These are phyloP conservation scores for Drosophila putrida DNA, from an alignment of 2,888 invertebrate species.

Conservation along the genomic window DNA sequence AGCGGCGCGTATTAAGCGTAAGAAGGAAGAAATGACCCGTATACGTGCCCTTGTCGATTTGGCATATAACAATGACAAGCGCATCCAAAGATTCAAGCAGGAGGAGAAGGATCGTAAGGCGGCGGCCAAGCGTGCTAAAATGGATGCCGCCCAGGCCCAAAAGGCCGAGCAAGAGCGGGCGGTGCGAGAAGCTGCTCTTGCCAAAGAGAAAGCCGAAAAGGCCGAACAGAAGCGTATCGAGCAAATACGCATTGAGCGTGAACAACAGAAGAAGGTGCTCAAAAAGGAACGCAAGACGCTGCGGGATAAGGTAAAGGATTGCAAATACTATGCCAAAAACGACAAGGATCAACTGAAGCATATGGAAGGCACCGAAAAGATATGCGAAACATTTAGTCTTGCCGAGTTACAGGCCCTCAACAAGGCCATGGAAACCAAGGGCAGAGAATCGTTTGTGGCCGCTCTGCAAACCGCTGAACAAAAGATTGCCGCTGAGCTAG, in stretches of 20 bases:
- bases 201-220: slow-evolving; percentile 92
- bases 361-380: slow-evolving; percentile 96
- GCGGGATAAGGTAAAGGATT: slow-evolving; percentile 92
- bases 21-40: slow-evolving; percentile 98
- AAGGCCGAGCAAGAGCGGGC: slow-evolving; percentile 94
- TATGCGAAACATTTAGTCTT: slow-evolving; percentile 92
- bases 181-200: slow-evolving; percentile 90
- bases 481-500: slow-evolving; percentile 92
- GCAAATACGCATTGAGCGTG: slow-evolving; percentile 93
- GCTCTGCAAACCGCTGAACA: slow-evolving; percentile 90
- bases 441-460: slow-evolving; percentile 89
- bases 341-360: slow-evolving; percentile 91
- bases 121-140: slow-evolving; percentile 95
- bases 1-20: slow-evolving; percentile 94
- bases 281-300: slow-evolving; percentile 94
- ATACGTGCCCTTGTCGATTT: slow-evolving; percentile 96
- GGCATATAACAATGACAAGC: slow-evolving; percentile 97
- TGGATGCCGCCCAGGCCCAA: slow-evolving; percentile 92
- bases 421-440: slow-evolving; percentile 88
- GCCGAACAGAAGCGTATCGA: slow-evolving; percentile 94
- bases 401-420: slow-evolving; percentile 92
- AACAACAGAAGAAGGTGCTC: slow-evolving; percentile 92
- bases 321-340: slow-evolving; percentile 91
- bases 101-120: slow-evolving; percentile 96
- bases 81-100: slow-evolving; percentile 96